Base-by-base conservation (phyloP, 2,888 invertebrate genomes). In the Leptogaster cylindrica region DNA sequence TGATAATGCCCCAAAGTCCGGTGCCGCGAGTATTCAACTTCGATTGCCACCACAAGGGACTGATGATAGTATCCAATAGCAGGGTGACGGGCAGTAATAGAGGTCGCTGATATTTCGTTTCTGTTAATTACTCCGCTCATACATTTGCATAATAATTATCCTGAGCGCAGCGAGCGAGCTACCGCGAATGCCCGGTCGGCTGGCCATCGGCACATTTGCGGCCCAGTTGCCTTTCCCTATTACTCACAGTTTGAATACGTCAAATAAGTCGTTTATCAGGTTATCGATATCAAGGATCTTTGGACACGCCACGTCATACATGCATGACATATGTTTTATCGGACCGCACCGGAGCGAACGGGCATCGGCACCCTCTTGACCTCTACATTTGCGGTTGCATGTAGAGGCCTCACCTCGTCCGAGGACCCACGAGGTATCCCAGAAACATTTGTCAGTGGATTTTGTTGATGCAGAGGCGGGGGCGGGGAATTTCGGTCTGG, bases 91-190 rank as follows among this genome's bases (percentile, higher is more conserved):
- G 31, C 58, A 25, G 51, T 44, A 65, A 55, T 48, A 50, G 51
- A 18, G 18, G 50, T 18, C 41, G 68, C 61, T 48, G 55, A 61
- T 52, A 63, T 68, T 71, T 69, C 67, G 66, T 70, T 64, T 71
- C 70, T 69, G 68, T 71, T 71, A 71, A 71, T 71, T 71, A 71
- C 69, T 70, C 67, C 50, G 50, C n/a, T 61, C 67, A 69, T 68
- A 69, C 70, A 70, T 71, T 71, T 71, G 71, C 71, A 71, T 71
- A 71, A 70, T 70, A 69, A 69, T 69, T 67, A 65, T 58, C 39
- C 50, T 6, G n/a, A 61, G 63, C 67, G 67, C 69, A 69, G 58
- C 58, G 33, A 58, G 36, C 44, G 55, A 66, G 48, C 66, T 58
- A 33, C 48, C 23, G 28, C 46, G 28, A 46, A 20, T 39, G 16